Base-by-base conservation (phyloP, 2,888 invertebrate genomes). In the Crepidodera aurea region DNA sequence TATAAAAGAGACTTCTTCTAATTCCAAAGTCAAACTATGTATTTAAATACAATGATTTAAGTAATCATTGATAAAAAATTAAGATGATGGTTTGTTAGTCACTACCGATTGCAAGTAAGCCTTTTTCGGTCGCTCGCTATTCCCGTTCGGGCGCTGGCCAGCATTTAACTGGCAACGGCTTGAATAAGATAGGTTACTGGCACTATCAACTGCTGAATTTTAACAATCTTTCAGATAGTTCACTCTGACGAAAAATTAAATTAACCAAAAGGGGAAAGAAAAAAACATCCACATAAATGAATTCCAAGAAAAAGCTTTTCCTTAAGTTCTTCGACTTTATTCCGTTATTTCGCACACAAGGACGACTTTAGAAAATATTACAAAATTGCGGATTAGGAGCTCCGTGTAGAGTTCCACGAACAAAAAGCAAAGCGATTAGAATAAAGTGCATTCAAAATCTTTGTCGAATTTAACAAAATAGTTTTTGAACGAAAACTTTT, bases 81-180 rank as follows among this genome's bases (percentile, higher is more conserved):
- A n/a, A n/a, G n/a, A n/a, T n/a, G n/a, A n/a, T 19, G 48, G 48
- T 27, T 42, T 44, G 34, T 7, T 53, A 62, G 53, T n/a, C 58
- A 62, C 57, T 48, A 2, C 62, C 51, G 39, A 19, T 12, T 51
- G 58, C 56, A 42, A 13, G 32, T 56, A 71, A 71, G 62, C 63
- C 69, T 67, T 70, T 69, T 69, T 64, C 61, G 69, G 72, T 71
- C 53, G 51, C 69, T 69, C 70, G 67, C 69, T 71, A 71, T 71
- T 69, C 72, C 69, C 69, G 70, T 73, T 70, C 69, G 70, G 74
- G 72, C 67, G 66, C 71, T 71, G 70, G 68, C 71, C 69, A 71
- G 69, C 72, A 72, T 75, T 75, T 74, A 75, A 73, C 61, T 29
- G 62, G 40, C 50, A 62, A 60, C 73, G 72, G 71, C 68, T 71